Evolutionary conservation across 2,113 vertebrate genomes (phyloP).

Genomic region (Toxostoma redivivum): DNA sequence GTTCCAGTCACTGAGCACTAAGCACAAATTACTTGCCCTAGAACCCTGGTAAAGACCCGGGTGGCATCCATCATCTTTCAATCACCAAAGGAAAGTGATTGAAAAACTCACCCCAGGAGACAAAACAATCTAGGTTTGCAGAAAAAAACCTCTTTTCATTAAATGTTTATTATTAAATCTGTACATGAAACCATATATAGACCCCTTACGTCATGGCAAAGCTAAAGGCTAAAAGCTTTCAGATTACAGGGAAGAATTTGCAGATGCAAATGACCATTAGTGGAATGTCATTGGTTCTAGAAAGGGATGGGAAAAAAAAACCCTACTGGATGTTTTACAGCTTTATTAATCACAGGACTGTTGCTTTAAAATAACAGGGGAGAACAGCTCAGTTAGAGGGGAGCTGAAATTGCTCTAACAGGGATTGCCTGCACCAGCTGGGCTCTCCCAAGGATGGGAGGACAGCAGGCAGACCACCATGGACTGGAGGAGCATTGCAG

Average conservation of each 20-base stretch:
- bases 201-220: neutral
- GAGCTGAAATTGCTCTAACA: neutral
- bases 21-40: neutral
- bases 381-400: neutral
- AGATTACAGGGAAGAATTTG: neutral
- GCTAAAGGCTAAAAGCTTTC: neutral
- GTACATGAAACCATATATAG: neutral
- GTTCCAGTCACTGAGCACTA: neutral
- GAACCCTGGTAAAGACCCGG: neutral
- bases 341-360: neutral
- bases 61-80: constrained; percentile 6
- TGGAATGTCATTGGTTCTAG: neutral
- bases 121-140: neutral
- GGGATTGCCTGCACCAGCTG: neutral
- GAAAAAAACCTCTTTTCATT: neutral
- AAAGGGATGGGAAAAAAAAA: neutral
- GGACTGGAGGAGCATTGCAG: neutral
- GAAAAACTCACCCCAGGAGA: neutral
- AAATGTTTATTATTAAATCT: neutral
- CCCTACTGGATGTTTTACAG: neutral
- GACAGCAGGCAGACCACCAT: neutral
- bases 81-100: constrained; percentile 25
- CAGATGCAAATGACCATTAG: neutral
- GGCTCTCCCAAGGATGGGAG: neutral
- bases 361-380: neutral